These are phyloP conservation scores for Poecile montanus DNA, from an alignment of 2,797 vertebrate species.

Conservation along the genomic window DNA sequence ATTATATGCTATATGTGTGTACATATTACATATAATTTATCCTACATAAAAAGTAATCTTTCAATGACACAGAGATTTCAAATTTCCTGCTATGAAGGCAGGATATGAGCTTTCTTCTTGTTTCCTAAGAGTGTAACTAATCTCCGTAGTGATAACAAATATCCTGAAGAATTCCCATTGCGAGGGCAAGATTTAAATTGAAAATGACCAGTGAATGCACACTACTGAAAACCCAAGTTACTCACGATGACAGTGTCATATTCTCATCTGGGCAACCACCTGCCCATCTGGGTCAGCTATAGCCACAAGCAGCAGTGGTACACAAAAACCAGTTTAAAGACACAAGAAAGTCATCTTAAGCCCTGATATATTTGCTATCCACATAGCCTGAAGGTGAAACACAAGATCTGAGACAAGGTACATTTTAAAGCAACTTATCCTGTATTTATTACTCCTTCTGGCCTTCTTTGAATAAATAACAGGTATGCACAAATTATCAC, in stretches of 20 bases:
- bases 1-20: not conserved
- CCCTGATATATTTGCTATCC: not conserved
- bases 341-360: not conserved
- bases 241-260: not conserved
- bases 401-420: not conserved
- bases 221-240: not conserved
- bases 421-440: not conserved
- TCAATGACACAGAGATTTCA: not conserved
- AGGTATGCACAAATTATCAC: not conserved
- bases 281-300: not conserved
- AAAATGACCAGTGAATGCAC: not conserved
- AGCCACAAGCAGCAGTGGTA: not conserved
- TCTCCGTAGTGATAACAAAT: not conserved
- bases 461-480: not conserved
- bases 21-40: not conserved
- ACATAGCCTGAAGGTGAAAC: not conserved
- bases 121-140: not conserved
- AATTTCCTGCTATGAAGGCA: not conserved
- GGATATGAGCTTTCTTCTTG: not conserved
- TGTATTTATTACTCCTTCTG: not conserved
- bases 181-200: not conserved
- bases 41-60: not conserved
- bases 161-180: not conserved
- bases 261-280: not conserved
- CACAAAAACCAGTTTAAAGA: not conserved